phyloP scores from a whole-genome alignment of 2,888 invertebrate genomes.

The Mesorhabditis belari region DNA sequence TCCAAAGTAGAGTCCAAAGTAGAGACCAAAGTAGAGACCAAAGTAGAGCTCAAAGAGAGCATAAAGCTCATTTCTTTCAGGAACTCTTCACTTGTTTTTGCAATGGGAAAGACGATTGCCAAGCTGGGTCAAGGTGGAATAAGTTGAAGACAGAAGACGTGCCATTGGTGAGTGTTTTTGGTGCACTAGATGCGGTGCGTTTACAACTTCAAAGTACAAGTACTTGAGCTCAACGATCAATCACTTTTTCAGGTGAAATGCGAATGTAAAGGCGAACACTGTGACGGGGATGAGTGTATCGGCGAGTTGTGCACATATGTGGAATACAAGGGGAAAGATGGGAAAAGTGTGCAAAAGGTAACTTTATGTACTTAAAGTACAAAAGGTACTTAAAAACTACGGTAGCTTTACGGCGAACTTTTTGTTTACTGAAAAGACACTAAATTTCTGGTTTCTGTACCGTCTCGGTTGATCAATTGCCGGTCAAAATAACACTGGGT shows the following conservation, averaged over 20 bases:
- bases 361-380: too few relatives aligned
- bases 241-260: slow-evolving; percentile 26
- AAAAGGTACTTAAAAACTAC: too few relatives aligned
- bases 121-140: slow-evolving; percentile 23
- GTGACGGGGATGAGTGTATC: slow-evolving; percentile 34
- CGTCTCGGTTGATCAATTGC: too few relatives aligned
- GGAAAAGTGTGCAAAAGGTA: too few relatives aligned
- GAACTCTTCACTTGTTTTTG: slow-evolving; percentile 51
- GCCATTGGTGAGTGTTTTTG: slow-evolving; percentile 18
- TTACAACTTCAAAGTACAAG: neutral
- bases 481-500: too few relatives aligned
- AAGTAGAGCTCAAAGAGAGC: too few relatives aligned
- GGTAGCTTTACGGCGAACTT: too few relatives aligned
- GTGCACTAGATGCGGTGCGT: neutral
- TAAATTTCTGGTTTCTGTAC: too few relatives aligned
- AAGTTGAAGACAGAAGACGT: slow-evolving; percentile 37
- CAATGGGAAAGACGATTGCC: slow-evolving; percentile 40
- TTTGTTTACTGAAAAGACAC: too few relatives aligned
- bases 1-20: too few relatives aligned
- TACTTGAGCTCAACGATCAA: neutral
- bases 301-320: slow-evolving; percentile 50
- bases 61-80: too few relatives aligned
- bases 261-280: slow-evolving; percentile 45
- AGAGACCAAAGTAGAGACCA: too few relatives aligned
- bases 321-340: slow-evolving; percentile 39